Base-by-base conservation (phyloP, 2,113 vertebrate genomes). In the Campylomormyrus tamandua region DNA sequence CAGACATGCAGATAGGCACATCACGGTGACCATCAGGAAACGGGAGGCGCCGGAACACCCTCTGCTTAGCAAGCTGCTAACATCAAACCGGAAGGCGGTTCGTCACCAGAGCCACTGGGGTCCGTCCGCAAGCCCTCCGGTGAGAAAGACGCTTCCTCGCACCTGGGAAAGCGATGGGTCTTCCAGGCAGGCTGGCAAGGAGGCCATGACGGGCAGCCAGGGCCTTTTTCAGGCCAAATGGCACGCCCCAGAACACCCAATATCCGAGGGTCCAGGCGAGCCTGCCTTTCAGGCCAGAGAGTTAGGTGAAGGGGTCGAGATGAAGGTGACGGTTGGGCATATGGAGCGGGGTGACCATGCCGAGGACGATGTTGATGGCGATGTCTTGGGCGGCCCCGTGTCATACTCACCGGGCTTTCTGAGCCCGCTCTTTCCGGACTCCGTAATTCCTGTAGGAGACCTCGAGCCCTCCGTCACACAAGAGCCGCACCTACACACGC, bases 1-100 rank as follows among this genome's bases (percentile, higher is more conserved):
- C 92, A 94, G 94, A 92, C 92, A 74, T 89, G 87, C 90, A 87
- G 91, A 77, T 86, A 94, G 92, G 90, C 94, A 95, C 91, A 80
- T 95, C 92, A 94, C 92, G 66, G 94, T 95, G 92, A 95, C 95
- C 84, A 92, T 94, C 93, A 95, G 87, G 92, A 95, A 95, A 93
- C 93, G 93, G 92, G 93, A 94, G 15, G 95, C 93, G 93, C 92
- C 90, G 80, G 95, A 94, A 92, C 95, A 95, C 90, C 95, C 95
- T 50, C 94, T 96, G 93, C 96, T 96, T 91, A 95, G 95, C 93
- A 94, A 94, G 93, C 93, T 96, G 94, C 96, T 96, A 93, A 95
- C 94, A 90, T 94, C 95, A 91, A 95, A 95, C 93, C 93, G 88
- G 70, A 95, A 92, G 91, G 94, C 95, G 0, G 91, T 92, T 91